Conservation (phyloP, 1,140 invertebrate genomes). For the Heliconius himera region DNA sequence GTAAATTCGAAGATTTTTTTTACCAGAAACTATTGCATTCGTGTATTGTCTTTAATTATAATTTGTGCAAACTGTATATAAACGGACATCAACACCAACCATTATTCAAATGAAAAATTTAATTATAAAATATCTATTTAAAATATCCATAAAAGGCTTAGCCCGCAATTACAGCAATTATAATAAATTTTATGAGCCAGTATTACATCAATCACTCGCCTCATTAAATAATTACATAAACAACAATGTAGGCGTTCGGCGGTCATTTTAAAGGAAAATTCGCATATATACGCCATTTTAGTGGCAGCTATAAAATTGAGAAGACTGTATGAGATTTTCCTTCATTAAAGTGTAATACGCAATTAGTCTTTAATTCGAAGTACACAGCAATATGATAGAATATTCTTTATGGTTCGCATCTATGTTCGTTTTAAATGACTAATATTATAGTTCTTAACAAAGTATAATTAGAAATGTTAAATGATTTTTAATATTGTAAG, state of each 20-base stretch:
- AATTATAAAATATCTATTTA: slow-evolving; percentile 11
- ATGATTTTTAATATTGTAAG: not conserved
- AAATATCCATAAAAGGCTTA: not conserved
- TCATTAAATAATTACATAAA: slow-evolving; percentile 40
- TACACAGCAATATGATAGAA: slow-evolving; percentile 32
- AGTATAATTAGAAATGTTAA: slow-evolving; percentile 1
- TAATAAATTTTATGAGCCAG: slow-evolving; percentile 5
- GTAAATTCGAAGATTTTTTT: too few relatives aligned
- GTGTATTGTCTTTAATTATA: too few relatives aligned
- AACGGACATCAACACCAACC: too few relatives aligned
- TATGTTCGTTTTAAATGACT: not conserved
- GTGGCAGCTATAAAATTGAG: slow-evolving; percentile 51
- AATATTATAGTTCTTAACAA: slow-evolving; percentile 1
- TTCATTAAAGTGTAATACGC: slow-evolving; percentile 53
- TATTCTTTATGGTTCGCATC: slow-evolving; percentile 30
- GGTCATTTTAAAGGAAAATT: slow-evolving; percentile 46
- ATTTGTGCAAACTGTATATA: not conserved
- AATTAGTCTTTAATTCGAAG: slow-evolving; percentile 47
- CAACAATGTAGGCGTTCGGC: slow-evolving; percentile 36
- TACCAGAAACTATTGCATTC: too few relatives aligned
- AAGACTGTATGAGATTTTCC: slow-evolving; percentile 49
- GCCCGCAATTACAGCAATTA: slow-evolving; percentile 11
- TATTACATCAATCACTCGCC: slow-evolving; percentile 30
- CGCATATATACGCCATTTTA: slow-evolving; percentile 55
- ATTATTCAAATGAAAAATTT: slow-evolving; percentile 5